Percentiles rank a stretch among this genome's conserved stretches.
These are phyloP conservation scores for Oxystoma pomonae DNA, from an alignment of 2,888 invertebrate species.

Conservation along the genomic window DNA sequence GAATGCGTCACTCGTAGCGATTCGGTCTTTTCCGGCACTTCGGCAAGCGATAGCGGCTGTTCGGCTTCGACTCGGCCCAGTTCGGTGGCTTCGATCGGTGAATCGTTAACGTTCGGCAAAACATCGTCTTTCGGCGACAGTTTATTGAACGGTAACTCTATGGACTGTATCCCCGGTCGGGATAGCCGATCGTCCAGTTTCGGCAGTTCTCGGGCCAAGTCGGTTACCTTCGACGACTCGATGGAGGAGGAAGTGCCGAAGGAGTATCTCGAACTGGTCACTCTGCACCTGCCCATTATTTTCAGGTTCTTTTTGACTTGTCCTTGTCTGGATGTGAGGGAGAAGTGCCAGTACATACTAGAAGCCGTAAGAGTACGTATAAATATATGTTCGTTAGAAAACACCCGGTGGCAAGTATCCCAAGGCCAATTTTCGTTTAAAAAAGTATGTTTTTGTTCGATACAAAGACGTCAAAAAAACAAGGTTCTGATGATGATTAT, in stretches of 20 bases:
- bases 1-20: neutral
- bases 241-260: conserved; percentile 41
- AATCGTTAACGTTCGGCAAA: neutral
- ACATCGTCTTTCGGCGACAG: neutral
- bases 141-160: neutral
- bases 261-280: conserved; percentile 52
- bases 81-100: neutral
- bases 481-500: no score
- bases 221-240: neutral
- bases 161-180: neutral
- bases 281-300: conserved; percentile 55
- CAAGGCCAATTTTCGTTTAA: no score
- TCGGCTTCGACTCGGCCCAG: neutral
- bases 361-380: conserved; percentile 54
- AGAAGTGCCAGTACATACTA: conserved; percentile 55
- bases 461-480: no score
- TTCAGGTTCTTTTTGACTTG: conserved; percentile 56
- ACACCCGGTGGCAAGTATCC: no score
- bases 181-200: neutral
- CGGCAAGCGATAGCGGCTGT: neutral
- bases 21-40: neutral
- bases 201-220: neutral
- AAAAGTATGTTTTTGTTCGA: no score
- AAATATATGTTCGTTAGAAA: neutral
- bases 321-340: conserved; percentile 57